Base-by-base conservation (phyloP, 92 coral and sea anemone species). In the Blastomussa wellsi region DNA sequence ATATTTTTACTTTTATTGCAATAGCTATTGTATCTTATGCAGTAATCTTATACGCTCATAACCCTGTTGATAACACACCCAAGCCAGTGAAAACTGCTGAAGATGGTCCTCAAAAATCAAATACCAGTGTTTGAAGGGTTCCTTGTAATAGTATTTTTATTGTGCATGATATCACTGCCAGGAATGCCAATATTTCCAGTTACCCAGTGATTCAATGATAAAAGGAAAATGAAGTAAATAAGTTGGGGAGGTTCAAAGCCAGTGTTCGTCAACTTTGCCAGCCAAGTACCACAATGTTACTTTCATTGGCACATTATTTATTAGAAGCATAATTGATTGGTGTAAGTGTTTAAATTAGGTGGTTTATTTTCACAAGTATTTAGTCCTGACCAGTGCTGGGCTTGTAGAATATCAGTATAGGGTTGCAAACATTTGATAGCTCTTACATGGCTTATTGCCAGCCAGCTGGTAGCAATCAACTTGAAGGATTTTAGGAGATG, bases 11-110 rank as follows among this genome's bases (percentile, higher is more conserved):
- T 24, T 88, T 95, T 48, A 38, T 97, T 62, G 99, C 99, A 24
- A 87, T 97, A 76, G 85, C 90, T 32, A 95, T 97, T 74, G 99
- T 97, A 3, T 95, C 98, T 0, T 93, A 92, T 81, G 93, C 99
- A 74, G 92, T 91, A 38, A 77, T 95, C 85, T 84, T 97, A 37
- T 97, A 97, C 78, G 95, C 99, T 73, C 94, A 84, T 31, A 97
- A 92, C 65, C 99, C 99, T 67, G 94, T 96, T 41, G 94, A 89
- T 73, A 95, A 97, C 86, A 93, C 98, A 11, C 92, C 91, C 1
- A 91, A 93, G 33, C 88, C 93, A 38, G 86, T 60, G 20, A 62
- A 81, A 81, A 41, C 86, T 22, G 44, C 48, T 28, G 67, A 8
- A 38, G 76, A 37, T 57, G 81, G 80, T 20, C 47, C 73, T 36